phyloP scores from a whole-genome alignment of 2,113 vertebrate genomes.

The Bubalus kerabau region DNA sequence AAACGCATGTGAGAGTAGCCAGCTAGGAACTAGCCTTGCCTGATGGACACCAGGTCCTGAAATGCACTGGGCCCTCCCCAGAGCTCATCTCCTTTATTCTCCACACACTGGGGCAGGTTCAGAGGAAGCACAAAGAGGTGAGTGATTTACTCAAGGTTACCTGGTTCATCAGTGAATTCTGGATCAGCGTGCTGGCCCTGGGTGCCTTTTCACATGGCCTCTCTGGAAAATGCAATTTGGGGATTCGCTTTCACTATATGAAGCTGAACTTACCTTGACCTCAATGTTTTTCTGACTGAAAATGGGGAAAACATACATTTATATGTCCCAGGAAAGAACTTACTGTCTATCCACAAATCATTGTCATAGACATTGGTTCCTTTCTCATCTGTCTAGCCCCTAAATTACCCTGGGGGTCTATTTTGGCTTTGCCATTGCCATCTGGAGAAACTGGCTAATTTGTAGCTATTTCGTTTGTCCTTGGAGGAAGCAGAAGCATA shows the following conservation, averaged over 20 bases:
- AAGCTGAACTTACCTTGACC: not conserved
- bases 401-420: not conserved
- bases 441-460: not conserved
- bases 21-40: not conserved
- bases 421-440: not conserved
- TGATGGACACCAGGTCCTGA: not conserved
- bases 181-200: not conserved
- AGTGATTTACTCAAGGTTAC: not conserved
- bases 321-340: not conserved
- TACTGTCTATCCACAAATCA: slow-evolving; percentile 7
- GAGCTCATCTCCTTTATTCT: not conserved
- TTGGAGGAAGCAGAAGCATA: not conserved
- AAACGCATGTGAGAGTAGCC: not conserved
- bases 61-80: not conserved
- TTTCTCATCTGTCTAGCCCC: not conserved
- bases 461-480: not conserved
- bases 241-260: not conserved
- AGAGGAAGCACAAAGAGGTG: not conserved
- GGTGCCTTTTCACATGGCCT: not conserved
- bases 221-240: not conserved
- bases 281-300: not conserved
- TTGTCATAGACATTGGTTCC: not conserved
- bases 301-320: not conserved
- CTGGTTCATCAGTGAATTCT: not conserved
- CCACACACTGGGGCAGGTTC: not conserved